Evolutionary conservation across 1,140 invertebrate genomes (phyloP), one percentile per base, ranked within the genome.

Genomic region (Saccostrea cuccullata): DNA sequence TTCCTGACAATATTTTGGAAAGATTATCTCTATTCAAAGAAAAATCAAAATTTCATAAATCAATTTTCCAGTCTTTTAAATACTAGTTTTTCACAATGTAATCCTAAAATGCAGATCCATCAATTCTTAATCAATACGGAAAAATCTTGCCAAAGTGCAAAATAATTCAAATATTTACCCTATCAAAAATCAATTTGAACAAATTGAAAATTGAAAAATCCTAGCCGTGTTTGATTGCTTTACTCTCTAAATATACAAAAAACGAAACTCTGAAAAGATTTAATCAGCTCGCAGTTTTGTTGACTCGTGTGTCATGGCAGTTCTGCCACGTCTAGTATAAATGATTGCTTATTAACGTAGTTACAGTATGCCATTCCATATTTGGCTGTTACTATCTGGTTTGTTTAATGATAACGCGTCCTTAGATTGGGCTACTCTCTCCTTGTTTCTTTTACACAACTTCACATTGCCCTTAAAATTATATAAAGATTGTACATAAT

Each of bases 161-260:
- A 30, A 77, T 77, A 77, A 36, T 12, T 77, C 70, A 77, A 77
- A 77, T 77, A 77, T 77, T 77, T 77, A 77, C 70, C 26, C 23
- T 36, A 77, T 77, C 70, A 77, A 77, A 77, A 30, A 77, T 77
- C 70, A 77, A 77, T 77, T 77, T 77, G 70, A 77, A 77, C 70
- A 77, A 77, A 77, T 77, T 36, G 36, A 36, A 77, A 30, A 77
- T 77, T 77, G 70, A 77, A 77, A 36, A 77, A 26, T 77, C 70
- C 70, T 77, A 26, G 70, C 30, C 8, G 26, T 77, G 26, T 77
- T 77, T 77, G 70, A 77, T 77, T 77, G 30, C 9, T 30, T 77
- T 77, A 13, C 70, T 36, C 23, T 77, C 70, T 36, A 77, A 77
- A 77, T 30, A 77, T 26, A 77, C 70, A 77, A 77, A 77, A 77